Conservation (phyloP, 2,888 invertebrate genomes). For the Campaea margaritaria region DNA sequence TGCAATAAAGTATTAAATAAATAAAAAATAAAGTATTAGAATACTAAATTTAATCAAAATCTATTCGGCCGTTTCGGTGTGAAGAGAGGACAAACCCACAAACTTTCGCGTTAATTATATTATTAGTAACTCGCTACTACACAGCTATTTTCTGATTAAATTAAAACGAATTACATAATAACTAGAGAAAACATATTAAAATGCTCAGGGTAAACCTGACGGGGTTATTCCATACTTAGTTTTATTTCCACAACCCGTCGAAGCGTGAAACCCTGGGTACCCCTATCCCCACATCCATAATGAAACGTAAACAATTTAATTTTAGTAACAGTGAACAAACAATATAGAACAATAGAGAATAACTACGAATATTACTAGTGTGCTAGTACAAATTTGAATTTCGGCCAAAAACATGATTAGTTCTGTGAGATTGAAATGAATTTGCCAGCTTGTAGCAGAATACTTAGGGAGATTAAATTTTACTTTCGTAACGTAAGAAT, state of each 20-base stretch:
- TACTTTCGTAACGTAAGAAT: neutral
- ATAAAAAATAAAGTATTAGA: too few relatives aligned
- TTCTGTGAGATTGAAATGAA: slow-evolving; percentile 37
- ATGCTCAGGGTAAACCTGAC: neutral
- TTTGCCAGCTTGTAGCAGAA: slow-evolving; percentile 27
- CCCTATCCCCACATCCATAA: slow-evolving; percentile 8
- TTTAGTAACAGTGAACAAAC: slow-evolving; percentile 23
- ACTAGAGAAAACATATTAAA: neutral
- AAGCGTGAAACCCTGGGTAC: slow-evolving; percentile 1
- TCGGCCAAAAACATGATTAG: slow-evolving; percentile 44
- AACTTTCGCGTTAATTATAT: too few relatives aligned
- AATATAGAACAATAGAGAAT: neutral
- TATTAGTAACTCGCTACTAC: too few relatives aligned
- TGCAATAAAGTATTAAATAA: too few relatives aligned
- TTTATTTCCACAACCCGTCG: neutral
- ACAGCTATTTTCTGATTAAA: too few relatives aligned
- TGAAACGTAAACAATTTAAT: slow-evolving; percentile 25
- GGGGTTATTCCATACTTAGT: neutral
- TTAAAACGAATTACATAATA: neutral
- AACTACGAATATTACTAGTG: slow-evolving; percentile 4
- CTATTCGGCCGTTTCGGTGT: too few relatives aligned
- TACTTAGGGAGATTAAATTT: slow-evolving; percentile 28
- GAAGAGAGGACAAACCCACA: too few relatives aligned
- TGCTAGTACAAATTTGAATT: slow-evolving; percentile 40
- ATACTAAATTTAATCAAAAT: too few relatives aligned